phyloP scores from a whole-genome alignment of 2,797 vertebrate species.

The Megalops cyprinoides region DNA sequence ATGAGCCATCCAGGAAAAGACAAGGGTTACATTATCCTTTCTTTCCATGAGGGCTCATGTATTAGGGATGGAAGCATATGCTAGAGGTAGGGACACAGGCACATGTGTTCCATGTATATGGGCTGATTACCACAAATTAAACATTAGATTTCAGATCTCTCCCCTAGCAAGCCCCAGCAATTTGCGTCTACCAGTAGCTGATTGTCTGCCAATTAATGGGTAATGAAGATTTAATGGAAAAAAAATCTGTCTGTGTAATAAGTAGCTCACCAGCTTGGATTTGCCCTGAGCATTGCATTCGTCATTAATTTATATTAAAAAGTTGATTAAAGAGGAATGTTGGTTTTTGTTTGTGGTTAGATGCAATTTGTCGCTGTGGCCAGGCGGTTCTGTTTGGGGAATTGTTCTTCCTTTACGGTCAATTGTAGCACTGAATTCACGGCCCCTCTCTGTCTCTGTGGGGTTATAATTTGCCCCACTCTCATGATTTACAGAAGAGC shows the following conservation, averaged over 20 bases:
- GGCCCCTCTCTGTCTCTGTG: not conserved
- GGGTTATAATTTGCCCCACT: not conserved
- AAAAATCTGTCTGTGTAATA: conserved; percentile 59
- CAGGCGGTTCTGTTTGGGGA: conserved; percentile 9
- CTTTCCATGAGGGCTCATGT: not conserved
- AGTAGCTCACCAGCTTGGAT: conserved; percentile 63
- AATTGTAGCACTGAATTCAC: not conserved
- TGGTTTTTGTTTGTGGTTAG: conserved; percentile 63
- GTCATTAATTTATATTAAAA: conserved; percentile 72
- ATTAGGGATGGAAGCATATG: conserved; percentile 57
- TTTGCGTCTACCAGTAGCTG: conserved; percentile 79
- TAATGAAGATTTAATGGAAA: conserved; percentile 82
- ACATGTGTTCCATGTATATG: conserved; percentile 44
- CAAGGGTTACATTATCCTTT: conserved; percentile 51
- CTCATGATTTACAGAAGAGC: not conserved
- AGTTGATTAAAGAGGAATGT: conserved; percentile 52
- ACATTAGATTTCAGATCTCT: conserved; percentile 72
- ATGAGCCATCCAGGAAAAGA: not conserved
- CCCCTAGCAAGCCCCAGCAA: conserved; percentile 69
- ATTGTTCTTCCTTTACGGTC: not conserved
- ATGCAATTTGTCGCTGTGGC: conserved; percentile 11
- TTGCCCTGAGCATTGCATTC: conserved; percentile 58
- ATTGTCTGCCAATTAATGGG: conserved; percentile 77
- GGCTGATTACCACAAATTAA: conserved; percentile 74
- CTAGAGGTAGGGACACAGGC: conserved; percentile 35